Percentiles rank a stretch among this genome's conserved stretches.
Evolutionary conservation across 2,888 invertebrate genomes (phyloP).

Genomic region (Drosophila pseudotakahashii): DNA sequence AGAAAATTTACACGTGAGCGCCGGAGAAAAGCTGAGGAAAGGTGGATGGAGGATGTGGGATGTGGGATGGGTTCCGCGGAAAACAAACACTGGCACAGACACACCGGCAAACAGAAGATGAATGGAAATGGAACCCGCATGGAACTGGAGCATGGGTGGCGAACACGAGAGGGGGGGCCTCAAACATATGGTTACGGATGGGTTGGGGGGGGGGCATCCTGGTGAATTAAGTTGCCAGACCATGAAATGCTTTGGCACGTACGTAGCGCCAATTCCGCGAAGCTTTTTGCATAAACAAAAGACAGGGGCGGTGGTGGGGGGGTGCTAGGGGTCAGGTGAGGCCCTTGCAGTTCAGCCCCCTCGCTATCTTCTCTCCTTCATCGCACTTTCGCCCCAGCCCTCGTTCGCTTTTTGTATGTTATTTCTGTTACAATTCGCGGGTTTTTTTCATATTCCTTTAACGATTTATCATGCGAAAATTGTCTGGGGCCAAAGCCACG

Average conservation of each 20-base stretch:
- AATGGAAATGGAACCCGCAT: constrained; percentile 46
- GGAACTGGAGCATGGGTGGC: constrained; percentile 26
- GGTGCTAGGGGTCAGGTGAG: constrained; percentile 23
- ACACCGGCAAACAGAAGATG: constrained; percentile 56
- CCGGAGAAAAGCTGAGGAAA: constrained; percentile 53
- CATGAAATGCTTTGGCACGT: constrained; percentile 83
- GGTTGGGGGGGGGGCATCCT: constrained; percentile 15
- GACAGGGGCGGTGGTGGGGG: constrained; percentile 32
- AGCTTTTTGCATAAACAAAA: constrained; percentile 80
- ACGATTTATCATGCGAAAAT: constrained; percentile 82
- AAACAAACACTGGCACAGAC: constrained; percentile 56
- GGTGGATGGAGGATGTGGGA: neutral
- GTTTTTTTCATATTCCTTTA: constrained; percentile 73
- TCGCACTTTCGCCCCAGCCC: constrained; percentile 10
- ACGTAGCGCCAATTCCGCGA: constrained; percentile 77
- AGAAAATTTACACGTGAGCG: constrained; percentile 80
- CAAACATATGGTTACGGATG: constrained; percentile 17
- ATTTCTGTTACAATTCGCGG: constrained; percentile 72
- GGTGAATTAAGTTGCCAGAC: constrained; percentile 83
- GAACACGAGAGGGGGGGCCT: neutral
- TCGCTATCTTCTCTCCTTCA: constrained; percentile 18
- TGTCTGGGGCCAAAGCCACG: constrained; percentile 62
- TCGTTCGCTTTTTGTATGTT: constrained; percentile 41
- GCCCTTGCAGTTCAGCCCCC: constrained; percentile 20
- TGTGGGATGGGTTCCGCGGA: constrained; percentile 46